Conservation (phyloP, 2,113 vertebrate genomes). For the Tautogolabrus adspersus region DNA sequence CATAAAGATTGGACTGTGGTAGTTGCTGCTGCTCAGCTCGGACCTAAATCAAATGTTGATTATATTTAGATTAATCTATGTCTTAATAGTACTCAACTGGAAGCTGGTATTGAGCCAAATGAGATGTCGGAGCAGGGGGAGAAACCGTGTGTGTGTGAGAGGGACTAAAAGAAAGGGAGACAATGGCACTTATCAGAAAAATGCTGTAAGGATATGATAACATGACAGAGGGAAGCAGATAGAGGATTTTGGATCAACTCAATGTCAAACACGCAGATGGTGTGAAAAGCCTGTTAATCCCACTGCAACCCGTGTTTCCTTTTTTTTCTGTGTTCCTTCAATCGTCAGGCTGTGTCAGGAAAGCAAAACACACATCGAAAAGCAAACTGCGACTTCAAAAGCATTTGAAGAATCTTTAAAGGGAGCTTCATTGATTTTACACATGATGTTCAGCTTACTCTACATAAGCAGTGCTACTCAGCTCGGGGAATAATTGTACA, state of each 20-base stretch:
- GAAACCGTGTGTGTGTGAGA: background rate
- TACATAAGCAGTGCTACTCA: background rate
- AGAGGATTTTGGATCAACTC: slow-evolving; percentile 22
- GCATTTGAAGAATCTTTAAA: background rate
- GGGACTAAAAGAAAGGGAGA: slow-evolving; percentile 10
- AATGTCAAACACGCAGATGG: slow-evolving; percentile 30
- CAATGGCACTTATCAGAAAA: background rate
- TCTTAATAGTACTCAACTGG: slow-evolving; percentile 44
- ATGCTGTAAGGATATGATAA: slow-evolving; percentile 15
- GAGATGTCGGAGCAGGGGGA: slow-evolving; percentile 2
- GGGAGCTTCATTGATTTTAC: background rate
- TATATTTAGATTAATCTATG: slow-evolving; percentile 61
- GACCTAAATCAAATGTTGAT: slow-evolving; percentile 54
- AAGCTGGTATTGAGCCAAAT: slow-evolving; percentile 42
- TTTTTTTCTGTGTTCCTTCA: background rate
- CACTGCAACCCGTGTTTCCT: slow-evolving; percentile 13
- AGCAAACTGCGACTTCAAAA: slow-evolving; percentile 1
- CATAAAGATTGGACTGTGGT: slow-evolving; percentile 63
- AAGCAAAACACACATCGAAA: slow-evolving; percentile 2
- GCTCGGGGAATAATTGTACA: background rate
- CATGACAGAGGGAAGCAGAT: slow-evolving; percentile 17
- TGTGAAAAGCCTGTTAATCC: slow-evolving; percentile 41
- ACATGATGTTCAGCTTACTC: background rate
- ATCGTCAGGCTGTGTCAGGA: background rate
- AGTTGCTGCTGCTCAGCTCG: slow-evolving; percentile 11